phyloP scores from a whole-genome alignment of 2,888 invertebrate species.

The Caradrina kadenii region DNA sequence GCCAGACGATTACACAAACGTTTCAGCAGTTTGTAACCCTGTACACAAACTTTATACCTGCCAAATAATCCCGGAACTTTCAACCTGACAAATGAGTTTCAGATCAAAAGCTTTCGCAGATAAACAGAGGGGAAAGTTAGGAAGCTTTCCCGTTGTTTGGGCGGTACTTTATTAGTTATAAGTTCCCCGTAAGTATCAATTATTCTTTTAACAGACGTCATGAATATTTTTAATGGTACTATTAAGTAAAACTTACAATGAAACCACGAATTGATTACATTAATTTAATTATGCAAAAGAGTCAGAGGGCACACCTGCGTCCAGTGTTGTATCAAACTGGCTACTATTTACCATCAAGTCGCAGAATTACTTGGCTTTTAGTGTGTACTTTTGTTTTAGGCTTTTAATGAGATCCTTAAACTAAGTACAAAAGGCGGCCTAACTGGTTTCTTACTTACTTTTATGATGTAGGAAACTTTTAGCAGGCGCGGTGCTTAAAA shows the following conservation, averaged over 20 bases:
- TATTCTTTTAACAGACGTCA: not conserved
- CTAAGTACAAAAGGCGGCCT: constrained; percentile 17
- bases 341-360: constrained; percentile 26
- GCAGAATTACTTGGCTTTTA: constrained; percentile 31
- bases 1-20: constrained; percentile 19
- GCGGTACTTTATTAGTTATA: not conserved
- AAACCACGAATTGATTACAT: constrained; percentile 28
- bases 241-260: constrained; percentile 11
- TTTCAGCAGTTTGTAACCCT: constrained; percentile 9
- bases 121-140: constrained; percentile 10
- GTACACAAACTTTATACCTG: constrained; percentile 37
- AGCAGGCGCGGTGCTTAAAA: constrained; percentile 1
- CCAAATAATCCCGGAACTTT: constrained; percentile 45
- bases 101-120: constrained; percentile 35
- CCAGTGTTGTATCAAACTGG: constrained; percentile 7
- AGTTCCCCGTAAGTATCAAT: not conserved
- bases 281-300: constrained; percentile 30
- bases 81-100: constrained; percentile 35
- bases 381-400: constrained; percentile 11
- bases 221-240: not conserved
- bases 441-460: constrained; percentile 27
- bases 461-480: constrained; percentile 14
- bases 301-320: constrained; percentile 11
- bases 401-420: constrained; percentile 16
- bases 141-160: constrained; percentile 6